Evolutionary conservation across 2,888 invertebrate genomes (phyloP).

Genomic region (Apotomis betuletana): DNA sequence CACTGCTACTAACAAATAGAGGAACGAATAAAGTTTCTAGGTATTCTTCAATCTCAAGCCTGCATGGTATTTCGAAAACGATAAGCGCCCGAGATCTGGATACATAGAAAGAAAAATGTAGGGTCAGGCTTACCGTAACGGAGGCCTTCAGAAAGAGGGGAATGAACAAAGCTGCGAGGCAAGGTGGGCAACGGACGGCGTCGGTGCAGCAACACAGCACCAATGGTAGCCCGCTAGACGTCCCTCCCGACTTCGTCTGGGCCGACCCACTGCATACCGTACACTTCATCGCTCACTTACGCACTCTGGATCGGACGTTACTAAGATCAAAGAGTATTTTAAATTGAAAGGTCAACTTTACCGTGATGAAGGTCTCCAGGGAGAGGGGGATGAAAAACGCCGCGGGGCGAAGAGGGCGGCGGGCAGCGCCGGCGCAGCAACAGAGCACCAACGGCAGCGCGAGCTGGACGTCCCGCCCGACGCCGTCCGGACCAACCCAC

Average conservation of each 20-base stretch:
- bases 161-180: conserved; percentile 75
- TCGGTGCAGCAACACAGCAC: conserved; percentile 59
- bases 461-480: conserved; percentile 55
- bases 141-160: conserved; percentile 80
- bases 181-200: conserved; percentile 74
- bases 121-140: conserved; percentile 62
- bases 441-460: conserved; percentile 69
- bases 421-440: conserved; percentile 62
- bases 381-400: conserved; percentile 79
- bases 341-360: conserved; percentile 45
- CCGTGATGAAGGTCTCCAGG: conserved; percentile 78
- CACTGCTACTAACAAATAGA: too few species aligned
- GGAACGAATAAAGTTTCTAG: too few species aligned
- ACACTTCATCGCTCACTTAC: conserved; percentile 67
- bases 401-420: conserved; percentile 74
- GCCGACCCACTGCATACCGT: conserved; percentile 65
- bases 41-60: too few species aligned
- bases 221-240: conserved; percentile 63
- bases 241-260: conserved; percentile 51
- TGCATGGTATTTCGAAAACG: too few species aligned
- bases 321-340: too few species aligned
- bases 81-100: too few species aligned
- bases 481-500: conserved; percentile 57
- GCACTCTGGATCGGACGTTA: conserved; percentile 63
- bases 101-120: too few species aligned